Conservation (phyloP, 2,888 invertebrate species). For the Trichopoda pennipes region DNA sequence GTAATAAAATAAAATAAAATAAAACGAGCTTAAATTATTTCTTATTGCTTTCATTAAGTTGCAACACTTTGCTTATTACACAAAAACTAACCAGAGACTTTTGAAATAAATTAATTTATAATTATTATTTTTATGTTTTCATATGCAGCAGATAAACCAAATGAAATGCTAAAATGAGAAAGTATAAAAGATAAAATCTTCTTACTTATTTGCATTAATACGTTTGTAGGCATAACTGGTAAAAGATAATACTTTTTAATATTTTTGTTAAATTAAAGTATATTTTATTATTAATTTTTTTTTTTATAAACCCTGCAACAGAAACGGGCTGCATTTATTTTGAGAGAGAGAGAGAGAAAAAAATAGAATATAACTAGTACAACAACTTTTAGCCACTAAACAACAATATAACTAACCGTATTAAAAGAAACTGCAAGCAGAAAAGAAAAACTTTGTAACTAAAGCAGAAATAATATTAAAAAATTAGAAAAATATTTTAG, state of each 20-base stretch:
- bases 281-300: background rate
- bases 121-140: background rate
- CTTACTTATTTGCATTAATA: background rate
- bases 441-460: conserved; percentile 45
- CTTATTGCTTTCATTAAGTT: conserved; percentile 30
- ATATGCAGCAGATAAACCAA: too few species aligned
- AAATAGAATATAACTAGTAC: background rate
- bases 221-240: too few species aligned
- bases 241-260: too few species aligned
- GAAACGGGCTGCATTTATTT: background rate
- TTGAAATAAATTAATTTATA: background rate
- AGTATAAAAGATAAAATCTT: background rate
- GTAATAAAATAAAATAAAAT: conserved; percentile 8
- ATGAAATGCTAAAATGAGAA: background rate
- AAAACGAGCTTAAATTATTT: conserved; percentile 26
- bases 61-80: background rate
- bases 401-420: conserved; percentile 53
- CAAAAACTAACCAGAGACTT: background rate
- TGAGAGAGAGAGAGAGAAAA: too few species aligned
- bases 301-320: conserved; percentile 8
- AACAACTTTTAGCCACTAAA: conserved; percentile 54
- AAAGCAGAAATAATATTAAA: conserved; percentile 7
- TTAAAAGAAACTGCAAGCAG: conserved; percentile 25
- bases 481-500: conserved; percentile 27
- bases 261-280: conserved; percentile 1